Percentiles rank a stretch among this genome's conserved stretches.
Evolutionary conservation across 2,888 invertebrate species (phyloP).

Genomic region (Drosophila lutescens): DNA sequence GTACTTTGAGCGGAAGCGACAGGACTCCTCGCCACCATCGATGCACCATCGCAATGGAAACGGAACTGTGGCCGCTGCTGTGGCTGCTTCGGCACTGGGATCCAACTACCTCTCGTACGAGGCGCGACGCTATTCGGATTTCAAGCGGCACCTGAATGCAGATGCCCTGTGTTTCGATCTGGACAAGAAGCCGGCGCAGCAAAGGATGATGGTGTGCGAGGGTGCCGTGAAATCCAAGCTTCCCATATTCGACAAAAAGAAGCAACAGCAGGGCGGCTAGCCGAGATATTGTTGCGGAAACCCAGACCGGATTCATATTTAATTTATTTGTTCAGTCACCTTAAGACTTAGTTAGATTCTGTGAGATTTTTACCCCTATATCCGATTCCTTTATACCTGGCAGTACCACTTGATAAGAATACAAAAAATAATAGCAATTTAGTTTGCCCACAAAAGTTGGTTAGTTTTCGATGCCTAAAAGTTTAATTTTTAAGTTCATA

Average conservation of each 20-base stretch:
- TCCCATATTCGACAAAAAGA: constrained; percentile 92
- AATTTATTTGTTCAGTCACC: constrained; percentile 20
- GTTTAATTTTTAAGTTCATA: constrained; percentile 32
- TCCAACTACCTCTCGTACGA: constrained; percentile 82
- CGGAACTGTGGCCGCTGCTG: constrained; percentile 80
- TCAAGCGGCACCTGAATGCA: constrained; percentile 80
- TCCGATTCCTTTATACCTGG: constrained; percentile 17
- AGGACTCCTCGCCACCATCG: constrained; percentile 79
- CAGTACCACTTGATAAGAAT: constrained; percentile 13
- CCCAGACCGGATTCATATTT: constrained; percentile 7
- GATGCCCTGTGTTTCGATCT: constrained; percentile 84
- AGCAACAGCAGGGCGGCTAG: constrained; percentile 75
- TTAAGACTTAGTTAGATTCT: constrained; percentile 10
- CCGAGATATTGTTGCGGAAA: neutral
- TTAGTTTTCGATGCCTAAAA: constrained; percentile 16
- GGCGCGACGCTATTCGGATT: constrained; percentile 80
- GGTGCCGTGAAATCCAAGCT: constrained; percentile 94
- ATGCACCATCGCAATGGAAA: constrained; percentile 65
- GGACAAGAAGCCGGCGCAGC: constrained; percentile 85
- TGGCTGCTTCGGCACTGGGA: constrained; percentile 81
- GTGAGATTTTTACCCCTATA: constrained; percentile 26
- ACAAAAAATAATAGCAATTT: constrained; percentile 12
- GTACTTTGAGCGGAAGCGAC: constrained; percentile 93
- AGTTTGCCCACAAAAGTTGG: constrained; percentile 19
- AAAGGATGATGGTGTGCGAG: constrained; percentile 91